phyloP scores from a whole-genome alignment of 2,113 vertebrate genomes.

The Anarrhichthys ocellatus region DNA sequence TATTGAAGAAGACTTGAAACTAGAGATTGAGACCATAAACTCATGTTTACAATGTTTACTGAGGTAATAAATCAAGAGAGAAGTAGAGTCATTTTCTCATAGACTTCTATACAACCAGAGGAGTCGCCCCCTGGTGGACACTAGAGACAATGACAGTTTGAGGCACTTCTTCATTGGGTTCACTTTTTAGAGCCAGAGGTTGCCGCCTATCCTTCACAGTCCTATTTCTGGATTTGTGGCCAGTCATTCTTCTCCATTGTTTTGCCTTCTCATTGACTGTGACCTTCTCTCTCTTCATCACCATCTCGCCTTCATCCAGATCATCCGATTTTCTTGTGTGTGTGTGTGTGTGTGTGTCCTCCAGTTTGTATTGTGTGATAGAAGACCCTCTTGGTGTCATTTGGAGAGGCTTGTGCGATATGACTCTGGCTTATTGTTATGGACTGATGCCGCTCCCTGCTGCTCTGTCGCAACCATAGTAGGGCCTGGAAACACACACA shows the following conservation, averaged over 20 bases:
- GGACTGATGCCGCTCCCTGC: neutral
- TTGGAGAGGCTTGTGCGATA: conserved; percentile 57
- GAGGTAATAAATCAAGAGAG: neutral
- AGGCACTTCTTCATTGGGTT: neutral
- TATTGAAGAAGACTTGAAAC: too few species aligned
- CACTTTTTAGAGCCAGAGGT: too few species aligned
- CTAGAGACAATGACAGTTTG: too few species aligned
- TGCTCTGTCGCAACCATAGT: neutral
- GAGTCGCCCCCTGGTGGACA: too few species aligned
- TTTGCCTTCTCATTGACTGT: neutral
- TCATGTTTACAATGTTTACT: neutral
- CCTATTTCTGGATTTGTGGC: neutral
- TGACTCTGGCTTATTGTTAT: conserved; percentile 44
- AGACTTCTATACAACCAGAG: too few species aligned
- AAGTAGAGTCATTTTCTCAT: too few species aligned
- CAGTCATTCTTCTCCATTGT: neutral
- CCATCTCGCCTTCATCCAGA: neutral
- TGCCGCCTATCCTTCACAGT: neutral
- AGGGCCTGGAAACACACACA: conserved; percentile 3
- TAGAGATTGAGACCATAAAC: too few species aligned
- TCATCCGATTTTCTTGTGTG: neutral
- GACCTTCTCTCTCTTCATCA: conserved; percentile 28
- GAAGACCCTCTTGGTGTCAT: conserved; percentile 56
- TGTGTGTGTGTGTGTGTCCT: neutral
- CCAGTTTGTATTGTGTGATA: neutral